Conservation (phyloP, 1,140 invertebrate species). For the Stegodyphus dumicola region DNA sequence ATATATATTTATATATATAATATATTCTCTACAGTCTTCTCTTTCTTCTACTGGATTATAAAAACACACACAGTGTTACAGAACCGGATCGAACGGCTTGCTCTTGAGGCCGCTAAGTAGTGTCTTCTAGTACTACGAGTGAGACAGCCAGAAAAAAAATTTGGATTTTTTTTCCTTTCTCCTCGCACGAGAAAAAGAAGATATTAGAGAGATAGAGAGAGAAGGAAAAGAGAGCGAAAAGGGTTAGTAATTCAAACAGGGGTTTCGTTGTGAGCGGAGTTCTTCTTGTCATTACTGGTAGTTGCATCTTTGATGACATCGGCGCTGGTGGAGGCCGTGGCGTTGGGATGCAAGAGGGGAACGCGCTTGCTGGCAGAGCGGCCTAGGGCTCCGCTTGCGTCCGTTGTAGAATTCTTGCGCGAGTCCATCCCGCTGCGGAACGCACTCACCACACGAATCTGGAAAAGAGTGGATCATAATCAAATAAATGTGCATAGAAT, state of each 20-base stretch:
- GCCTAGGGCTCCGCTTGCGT: slow-evolving; percentile 37
- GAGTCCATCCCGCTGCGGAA: slow-evolving; percentile 98
- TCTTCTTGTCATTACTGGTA: slow-evolving; percentile 49
- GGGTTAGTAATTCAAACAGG: slow-evolving; percentile 37
- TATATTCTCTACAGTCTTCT: slow-evolving; percentile 43
- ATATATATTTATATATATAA: slow-evolving; percentile 29
- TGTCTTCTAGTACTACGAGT: slow-evolving; percentile 48
- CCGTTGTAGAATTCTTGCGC: slow-evolving; percentile 79
- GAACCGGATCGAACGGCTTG: slow-evolving; percentile 18
- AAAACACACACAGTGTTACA: slow-evolving; percentile 53
- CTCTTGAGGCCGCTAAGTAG: slow-evolving; percentile 18
- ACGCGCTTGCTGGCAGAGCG: slow-evolving; percentile 33
- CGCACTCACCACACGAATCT: slow-evolving; percentile 99
- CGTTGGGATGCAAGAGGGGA: slow-evolving; percentile 18
- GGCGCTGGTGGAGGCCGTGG: slow-evolving; percentile 40
- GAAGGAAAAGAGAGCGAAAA: slow-evolving; percentile 6
- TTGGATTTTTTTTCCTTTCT: slow-evolving; percentile 21
- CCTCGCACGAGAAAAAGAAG: slow-evolving; percentile 24
- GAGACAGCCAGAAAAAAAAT: slow-evolving; percentile 40
- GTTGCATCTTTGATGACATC: slow-evolving; percentile 57
- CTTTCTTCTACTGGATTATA: slow-evolving; percentile 54
- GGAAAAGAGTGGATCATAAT: slow-evolving; percentile 69
- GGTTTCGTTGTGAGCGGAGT: slow-evolving; percentile 59
- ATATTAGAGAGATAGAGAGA: slow-evolving; percentile 45
- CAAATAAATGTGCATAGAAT: too few relatives aligned